phyloP scores from a whole-genome alignment of 2,888 invertebrate species.

The Auanema freiburgensis region DNA sequence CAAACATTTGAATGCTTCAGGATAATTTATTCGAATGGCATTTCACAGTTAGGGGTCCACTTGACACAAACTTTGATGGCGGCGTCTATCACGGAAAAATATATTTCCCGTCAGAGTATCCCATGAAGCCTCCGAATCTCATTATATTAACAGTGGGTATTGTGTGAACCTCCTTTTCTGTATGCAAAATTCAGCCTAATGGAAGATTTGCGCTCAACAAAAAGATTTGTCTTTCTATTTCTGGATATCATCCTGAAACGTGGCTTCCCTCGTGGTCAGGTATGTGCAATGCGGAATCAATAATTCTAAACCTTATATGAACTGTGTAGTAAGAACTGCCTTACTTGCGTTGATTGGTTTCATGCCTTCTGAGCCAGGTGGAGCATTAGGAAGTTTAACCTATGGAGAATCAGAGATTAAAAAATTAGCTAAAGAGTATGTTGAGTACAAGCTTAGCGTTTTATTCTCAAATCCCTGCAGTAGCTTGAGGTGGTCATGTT shows the following conservation, averaged over 20 bases:
- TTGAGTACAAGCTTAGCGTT: neutral
- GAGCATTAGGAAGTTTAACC: conserved; percentile 87
- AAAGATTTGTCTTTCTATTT: conserved; percentile 92
- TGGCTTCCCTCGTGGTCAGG: conserved; percentile 89
- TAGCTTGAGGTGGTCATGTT: conserved; percentile 34
- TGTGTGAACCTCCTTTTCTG: neutral
- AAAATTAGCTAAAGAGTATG: conserved; percentile 16
- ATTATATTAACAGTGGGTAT: conserved; percentile 80
- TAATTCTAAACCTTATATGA: neutral
- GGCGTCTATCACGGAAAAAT: conserved; percentile 91
- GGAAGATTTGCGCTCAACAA: conserved; percentile 89
- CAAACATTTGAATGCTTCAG: conserved; percentile 31
- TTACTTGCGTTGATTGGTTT: conserved; percentile 88
- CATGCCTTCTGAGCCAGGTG: conserved; percentile 86
- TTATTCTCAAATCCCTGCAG: neutral
- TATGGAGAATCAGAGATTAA: conserved; percentile 81
- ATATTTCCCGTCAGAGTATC: conserved; percentile 87
- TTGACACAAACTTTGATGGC: conserved; percentile 80
- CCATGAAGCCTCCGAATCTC: conserved; percentile 95
- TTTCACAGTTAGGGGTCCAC: conserved; percentile 88
- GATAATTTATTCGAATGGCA: conserved; percentile 98
- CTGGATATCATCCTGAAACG: conserved; percentile 93
- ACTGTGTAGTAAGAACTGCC: conserved; percentile 77
- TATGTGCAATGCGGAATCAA: conserved; percentile 10
- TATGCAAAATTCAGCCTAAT: conserved; percentile 74